Percentiles rank a stretch among this genome's conserved stretches.
These are phyloP conservation scores for Lithobius niger DNA, from an alignment of 1,140 invertebrate species.

Conservation along the genomic window DNA sequence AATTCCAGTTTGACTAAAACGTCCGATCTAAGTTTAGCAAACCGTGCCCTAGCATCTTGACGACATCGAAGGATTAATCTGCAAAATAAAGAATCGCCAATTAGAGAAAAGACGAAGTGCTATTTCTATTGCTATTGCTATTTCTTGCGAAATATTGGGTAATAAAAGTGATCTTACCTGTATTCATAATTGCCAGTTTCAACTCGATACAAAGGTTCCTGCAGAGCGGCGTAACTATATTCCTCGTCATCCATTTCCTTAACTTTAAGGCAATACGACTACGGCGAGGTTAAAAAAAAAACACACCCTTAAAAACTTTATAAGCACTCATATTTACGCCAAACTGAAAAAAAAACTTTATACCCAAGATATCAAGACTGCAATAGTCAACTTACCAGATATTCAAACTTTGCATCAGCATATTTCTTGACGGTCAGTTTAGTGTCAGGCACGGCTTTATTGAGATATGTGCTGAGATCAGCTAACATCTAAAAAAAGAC, in stretches of 20 bases:
- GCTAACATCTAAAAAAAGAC: conserved; percentile 53
- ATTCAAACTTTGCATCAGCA: conserved; percentile 95
- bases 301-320: too few relatives aligned
- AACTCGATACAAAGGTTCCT: conserved; percentile 91
- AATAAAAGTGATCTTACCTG: conserved; percentile 43
- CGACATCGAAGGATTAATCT: conserved; percentile 83
- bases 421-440: conserved; percentile 94
- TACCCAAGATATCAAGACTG: too few relatives aligned
- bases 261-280: conserved; percentile 88
- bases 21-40: conserved; percentile 84
- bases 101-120: too few relatives aligned
- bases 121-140: too few relatives aligned
- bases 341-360: too few relatives aligned
- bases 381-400: conserved; percentile 43
- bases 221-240: conserved; percentile 79
- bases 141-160: too few relatives aligned
- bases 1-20: conserved; percentile 94
- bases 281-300: conserved; percentile 17
- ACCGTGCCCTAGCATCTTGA: conserved; percentile 77
- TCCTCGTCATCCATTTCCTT: conserved; percentile 98
- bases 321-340: too few relatives aligned
- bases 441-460: conserved; percentile 96
- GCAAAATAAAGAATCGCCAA: conserved; percentile 18
- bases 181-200: conserved; percentile 99
- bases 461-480: conserved; percentile 88